Base-by-base conservation (phyloP, 2,113 vertebrate genomes). In the Thamnophis sirtalis region DNA sequence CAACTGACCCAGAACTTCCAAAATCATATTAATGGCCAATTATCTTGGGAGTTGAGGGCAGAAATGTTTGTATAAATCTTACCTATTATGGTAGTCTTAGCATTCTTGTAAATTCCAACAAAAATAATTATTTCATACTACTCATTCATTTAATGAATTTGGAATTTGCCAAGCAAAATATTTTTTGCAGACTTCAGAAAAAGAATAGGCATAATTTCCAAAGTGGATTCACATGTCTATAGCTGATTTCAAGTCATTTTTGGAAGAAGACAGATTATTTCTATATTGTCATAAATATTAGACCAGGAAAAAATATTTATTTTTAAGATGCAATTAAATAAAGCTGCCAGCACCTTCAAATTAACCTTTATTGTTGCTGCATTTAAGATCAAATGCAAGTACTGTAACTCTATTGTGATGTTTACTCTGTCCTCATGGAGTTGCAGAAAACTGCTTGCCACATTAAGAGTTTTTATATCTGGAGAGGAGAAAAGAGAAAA, bases 71-170 rank as follows among this genome's bases (percentile, higher is more conserved):
- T 91, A 92, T 91, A 93, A 92, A 58, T 10, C n/a, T 92, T 86
- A 0, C 90, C 50, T 33, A 3, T 84, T 56, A 22, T 91, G 55
- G 73, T 91, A 51, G 92, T 3, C 90, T 92, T 60, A 90, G 22
- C 73, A 56, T 95, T 93, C 91, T 68, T 60, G 17, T 92, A 88
- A 94, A 85, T 94, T 92, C 91, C 95, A 95, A 95, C 80, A 84
- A 56, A 92, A 94, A 94, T 56, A 90, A 50, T 92, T 95, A 93
- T 93, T 94, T 53, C 33, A 93, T 63, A 80, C 94, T n/a, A 68
- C 11, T 68, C 28, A n/a, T 68, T 33, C 28, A 68, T 68, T 68
- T n/a, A 68, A 68, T 5, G 63, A 68, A 68, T 68, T n/a, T 49
- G 43, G 4, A 28, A 68, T 89, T 63, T 89, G 15, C 7, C 24